Conservation (phyloP, 2,888 invertebrate genomes). For the Orchestes rusci region DNA sequence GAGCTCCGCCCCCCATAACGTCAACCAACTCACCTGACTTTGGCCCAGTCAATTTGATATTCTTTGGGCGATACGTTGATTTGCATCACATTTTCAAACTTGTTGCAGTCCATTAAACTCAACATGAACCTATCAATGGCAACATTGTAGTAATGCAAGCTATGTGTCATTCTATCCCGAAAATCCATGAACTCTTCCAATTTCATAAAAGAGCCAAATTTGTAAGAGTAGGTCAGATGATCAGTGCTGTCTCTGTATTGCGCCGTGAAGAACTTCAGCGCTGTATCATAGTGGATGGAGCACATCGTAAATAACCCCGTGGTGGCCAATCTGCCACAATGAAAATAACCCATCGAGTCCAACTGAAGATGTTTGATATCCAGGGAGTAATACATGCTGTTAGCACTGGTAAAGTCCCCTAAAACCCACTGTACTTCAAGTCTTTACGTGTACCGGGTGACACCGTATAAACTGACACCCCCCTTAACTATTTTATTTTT, state of each 20-base stretch:
- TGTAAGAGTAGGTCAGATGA: slow-evolving; percentile 86
- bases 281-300: slow-evolving; percentile 62
- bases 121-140: slow-evolving; percentile 62
- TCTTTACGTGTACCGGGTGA: no score
- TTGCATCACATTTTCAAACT: slow-evolving; percentile 48
- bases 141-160: slow-evolving; percentile 65
- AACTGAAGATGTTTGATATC: slow-evolving; percentile 92
- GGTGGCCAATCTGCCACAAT: slow-evolving; percentile 66
- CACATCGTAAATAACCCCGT: slow-evolving; percentile 66
- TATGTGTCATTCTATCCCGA: slow-evolving; percentile 70
- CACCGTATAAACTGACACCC: no score
- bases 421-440: no score
- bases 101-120: slow-evolving; percentile 54
- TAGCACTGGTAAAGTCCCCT: slow-evolving; percentile 70
- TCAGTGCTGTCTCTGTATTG: slow-evolving; percentile 89
- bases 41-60: slow-evolving; percentile 54
- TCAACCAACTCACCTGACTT: slow-evolving; percentile 44
- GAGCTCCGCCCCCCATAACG: no score
- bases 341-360: slow-evolving; percentile 82
- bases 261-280: slow-evolving; percentile 78
- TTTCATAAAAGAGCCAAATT: slow-evolving; percentile 90
- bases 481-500: no score
- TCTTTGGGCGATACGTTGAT: slow-evolving; percentile 55
- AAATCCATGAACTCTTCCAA: slow-evolving; percentile 85
- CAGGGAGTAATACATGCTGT: slow-evolving; percentile 65